Conservation (phyloP, 2,888 invertebrate species). For the Troides helena region DNA sequence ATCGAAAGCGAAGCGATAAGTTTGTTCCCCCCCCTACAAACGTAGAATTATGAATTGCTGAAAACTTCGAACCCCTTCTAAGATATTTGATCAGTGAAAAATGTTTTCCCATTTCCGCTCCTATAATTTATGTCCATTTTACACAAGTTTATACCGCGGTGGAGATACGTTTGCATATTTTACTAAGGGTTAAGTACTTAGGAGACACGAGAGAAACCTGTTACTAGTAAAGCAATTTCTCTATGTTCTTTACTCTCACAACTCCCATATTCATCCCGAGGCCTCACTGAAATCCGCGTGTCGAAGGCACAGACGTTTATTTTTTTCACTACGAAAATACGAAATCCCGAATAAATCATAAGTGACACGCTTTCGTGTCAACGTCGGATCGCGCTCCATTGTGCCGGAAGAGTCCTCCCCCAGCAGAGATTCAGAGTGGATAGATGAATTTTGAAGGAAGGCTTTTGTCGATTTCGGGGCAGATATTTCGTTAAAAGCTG, state of each 20-base stretch:
- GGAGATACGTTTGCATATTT: too few species aligned
- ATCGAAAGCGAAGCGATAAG: constrained; percentile 24
- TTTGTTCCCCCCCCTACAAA: constrained; percentile 12
- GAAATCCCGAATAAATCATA: constrained; percentile 51
- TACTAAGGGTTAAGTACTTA: too few species aligned
- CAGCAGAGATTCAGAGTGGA: constrained; percentile 14
- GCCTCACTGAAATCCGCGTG: too few species aligned
- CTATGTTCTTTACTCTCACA: too few species aligned
- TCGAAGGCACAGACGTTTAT: not conserved
- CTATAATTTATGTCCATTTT: too few species aligned
- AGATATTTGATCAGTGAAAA: constrained; percentile 19
- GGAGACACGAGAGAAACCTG: too few species aligned
- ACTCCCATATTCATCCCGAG: too few species aligned
- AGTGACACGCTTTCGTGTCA: constrained; percentile 32
- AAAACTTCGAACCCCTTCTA: constrained; percentile 13
- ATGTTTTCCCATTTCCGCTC: constrained; percentile 2
- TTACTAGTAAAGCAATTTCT: too few species aligned
- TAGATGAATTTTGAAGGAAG: constrained; percentile 17
- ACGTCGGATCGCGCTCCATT: constrained; percentile 17
- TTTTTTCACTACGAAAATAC: constrained; percentile 16
- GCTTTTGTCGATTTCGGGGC: constrained; percentile 6
- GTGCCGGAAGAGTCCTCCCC: constrained; percentile 19
- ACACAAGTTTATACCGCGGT: too few species aligned
- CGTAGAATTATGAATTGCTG: constrained; percentile 26
- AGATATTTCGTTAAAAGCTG: not conserved